phyloP scores from a whole-genome alignment of 30 jellyfish, hydroid and myxozoan genomes.

The Chrysaora quinquecirrha region DNA sequence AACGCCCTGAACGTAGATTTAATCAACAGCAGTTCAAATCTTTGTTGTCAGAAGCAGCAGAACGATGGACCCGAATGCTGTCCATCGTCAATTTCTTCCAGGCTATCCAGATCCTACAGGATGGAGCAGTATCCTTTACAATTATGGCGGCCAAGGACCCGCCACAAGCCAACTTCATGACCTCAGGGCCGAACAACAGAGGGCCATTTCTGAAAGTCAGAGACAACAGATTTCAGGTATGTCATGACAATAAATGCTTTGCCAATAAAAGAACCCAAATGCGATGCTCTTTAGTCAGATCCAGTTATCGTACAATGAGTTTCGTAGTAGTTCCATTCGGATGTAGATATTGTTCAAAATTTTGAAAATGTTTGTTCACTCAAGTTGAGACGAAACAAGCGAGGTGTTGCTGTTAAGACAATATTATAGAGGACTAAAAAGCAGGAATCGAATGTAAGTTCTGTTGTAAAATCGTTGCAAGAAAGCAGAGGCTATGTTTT shows the following conservation, averaged over 20 bases:
- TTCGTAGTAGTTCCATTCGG: no score
- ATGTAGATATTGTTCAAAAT: no score
- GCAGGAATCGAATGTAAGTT: no score
- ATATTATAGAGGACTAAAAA: no score
- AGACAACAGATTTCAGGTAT: conserved; percentile 60
- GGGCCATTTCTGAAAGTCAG: conserved; percentile 65
- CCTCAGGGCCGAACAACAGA: conserved; percentile 89
- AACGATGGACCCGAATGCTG: conserved; percentile 63
- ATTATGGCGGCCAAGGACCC: conserved; percentile 88
- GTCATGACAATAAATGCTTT: not conserved
- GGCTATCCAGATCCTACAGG: conserved; percentile 75
- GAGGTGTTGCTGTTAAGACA: no score
- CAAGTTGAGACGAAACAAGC: no score
- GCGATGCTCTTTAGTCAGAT: no score
- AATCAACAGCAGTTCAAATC: not conserved
- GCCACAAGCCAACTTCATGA: conserved; percentile 65
- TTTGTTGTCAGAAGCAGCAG: not conserved
- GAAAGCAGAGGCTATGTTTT: no score
- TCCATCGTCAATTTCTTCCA: conserved; percentile 69
- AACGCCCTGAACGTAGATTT: not conserved
- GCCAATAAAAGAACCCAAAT: no score
- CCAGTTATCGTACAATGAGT: no score
- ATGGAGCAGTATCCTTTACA: conserved; percentile 69
- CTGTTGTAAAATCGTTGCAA: no score
- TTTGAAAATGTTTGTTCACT: no score